Base-by-base conservation (phyloP, 2,113 vertebrate genomes). In the Alectura lathami region DNA sequence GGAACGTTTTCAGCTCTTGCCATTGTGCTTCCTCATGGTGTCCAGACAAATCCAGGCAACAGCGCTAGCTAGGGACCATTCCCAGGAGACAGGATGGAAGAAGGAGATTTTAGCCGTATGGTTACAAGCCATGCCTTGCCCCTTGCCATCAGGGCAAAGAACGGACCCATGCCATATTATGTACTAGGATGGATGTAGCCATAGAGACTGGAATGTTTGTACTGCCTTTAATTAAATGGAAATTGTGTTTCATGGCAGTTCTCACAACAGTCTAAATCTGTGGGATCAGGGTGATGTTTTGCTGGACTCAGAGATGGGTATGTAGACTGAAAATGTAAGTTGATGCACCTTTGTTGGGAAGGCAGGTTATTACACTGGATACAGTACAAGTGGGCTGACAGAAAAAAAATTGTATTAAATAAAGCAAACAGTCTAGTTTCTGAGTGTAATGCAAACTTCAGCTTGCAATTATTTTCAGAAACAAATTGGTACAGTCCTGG, bases 141-240 rank as follows among this genome's bases (percentile, higher is more conserved):
- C 40, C 59, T 81, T 64, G 70, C 84, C 70, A 87, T 40, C 16
- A 17, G 11, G 30, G 48, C 32, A 68, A 84, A 79, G 56, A 79
- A 85, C 2, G 32, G 57, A 16, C 40, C 43, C 32, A 76, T 53
- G 43, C 14, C 8, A 2, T 94, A 68, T 83, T 91, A 48, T 60
- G 40, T 36, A 51, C 48, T 68, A 21, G 66, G 32, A 51, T 43
- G 47, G 70, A 53, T 36, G 66, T 73, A 87, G 30, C 69, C 62
- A 93, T 62, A 92, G 83, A 92, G 43, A 85, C 74, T 42, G 74
- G 92, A 91, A 82, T 91, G 89, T 75, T 62, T 93, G 74, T 21
- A 38, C 63, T 69, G 83, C 57, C 51, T 85, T 94, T 66, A 91
- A 92, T 83, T 83, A 81, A 75, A 88, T 50, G 15, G 73, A 89